Base-by-base conservation (phyloP, 2,888 invertebrate genomes). In the Amitus sp. region DNA sequence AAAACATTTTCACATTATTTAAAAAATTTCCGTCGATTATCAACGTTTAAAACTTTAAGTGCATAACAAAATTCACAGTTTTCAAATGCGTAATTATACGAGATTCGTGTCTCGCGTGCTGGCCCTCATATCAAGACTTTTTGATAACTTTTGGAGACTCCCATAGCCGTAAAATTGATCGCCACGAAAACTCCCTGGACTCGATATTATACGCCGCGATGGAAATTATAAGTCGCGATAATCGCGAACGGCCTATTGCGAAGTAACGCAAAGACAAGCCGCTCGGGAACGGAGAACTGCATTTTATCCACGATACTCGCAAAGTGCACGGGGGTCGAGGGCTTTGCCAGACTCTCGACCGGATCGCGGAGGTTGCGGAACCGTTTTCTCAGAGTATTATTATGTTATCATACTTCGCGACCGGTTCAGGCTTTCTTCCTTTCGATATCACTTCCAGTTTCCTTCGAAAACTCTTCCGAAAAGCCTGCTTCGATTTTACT, bases 321-420 rank as follows among this genome's bases (percentile, higher is more conserved):
- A 46, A 48, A 61, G 56, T 20, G n/a, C 30, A 34, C 18, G 12
- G 5, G 30, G 28, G 46, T 51, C 47, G 53, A 57, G 62, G 47
- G 42, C 42, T 55, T 17, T n/a, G 20, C 17, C 39, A 52, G 33
- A 34, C 34, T 28, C 52, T 37, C 47, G 53, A 28, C 30, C 42
- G n/a, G 53, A 30, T 43, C 47, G 48, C 45, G 43, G 40, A 30
- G 30, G 20, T 74, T 72, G 56, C 63, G 65, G 55, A 73, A 74
- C 58, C 56, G 62, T 72, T 73, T 70, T 70, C 70, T 68, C 69
- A 62, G 46, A 62, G 58, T 47, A 66, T 70, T 70, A 72, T 70
- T 68, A 66, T 64, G 66, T 68, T 69, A 69, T 68, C 71, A 58
- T 52, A 40, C 9, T 28, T 42, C 55, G 56, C 47, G 33, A 28